Evolutionary conservation across 2,888 invertebrate genomes (phyloP).

Genomic region (Noctua fimbriata): DNA sequence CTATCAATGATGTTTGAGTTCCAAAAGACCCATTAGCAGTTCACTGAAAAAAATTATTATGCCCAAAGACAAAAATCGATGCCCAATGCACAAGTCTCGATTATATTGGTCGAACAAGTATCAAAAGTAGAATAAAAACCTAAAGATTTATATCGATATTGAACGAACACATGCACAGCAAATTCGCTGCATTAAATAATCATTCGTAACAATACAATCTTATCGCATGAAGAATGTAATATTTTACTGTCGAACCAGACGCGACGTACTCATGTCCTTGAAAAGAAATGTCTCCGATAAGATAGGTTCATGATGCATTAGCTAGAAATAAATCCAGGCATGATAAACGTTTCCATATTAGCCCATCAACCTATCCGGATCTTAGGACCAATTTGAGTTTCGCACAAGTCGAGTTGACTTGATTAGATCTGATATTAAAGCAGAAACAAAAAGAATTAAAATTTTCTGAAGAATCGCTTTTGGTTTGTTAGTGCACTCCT

Average conservation of each 20-base stretch:
- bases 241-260: constrained; percentile 24
- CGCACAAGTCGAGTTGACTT: neutral
- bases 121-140: neutral
- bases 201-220: constrained; percentile 27
- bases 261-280: constrained; percentile 9
- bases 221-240: constrained; percentile 39
- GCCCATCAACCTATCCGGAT: neutral
- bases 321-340: constrained; percentile 3
- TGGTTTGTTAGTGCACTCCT: neutral
- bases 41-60: neutral
- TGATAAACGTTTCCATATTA: neutral
- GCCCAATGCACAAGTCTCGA: neutral
- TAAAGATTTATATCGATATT: neutral
- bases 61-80: neutral
- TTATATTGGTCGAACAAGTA: neutral
- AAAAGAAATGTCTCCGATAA: constrained; percentile 41
- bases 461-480: neutral
- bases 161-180: neutral
- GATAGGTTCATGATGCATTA: constrained; percentile 29
- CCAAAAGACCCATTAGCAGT: neutral
- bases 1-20: neutral
- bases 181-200: constrained; percentile 18
- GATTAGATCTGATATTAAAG: neutral
- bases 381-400: neutral
- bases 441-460: neutral